These are phyloP conservation scores for Nibea albiflora DNA, from an alignment of 2,113 vertebrate genomes.

Conservation along the genomic window DNA sequence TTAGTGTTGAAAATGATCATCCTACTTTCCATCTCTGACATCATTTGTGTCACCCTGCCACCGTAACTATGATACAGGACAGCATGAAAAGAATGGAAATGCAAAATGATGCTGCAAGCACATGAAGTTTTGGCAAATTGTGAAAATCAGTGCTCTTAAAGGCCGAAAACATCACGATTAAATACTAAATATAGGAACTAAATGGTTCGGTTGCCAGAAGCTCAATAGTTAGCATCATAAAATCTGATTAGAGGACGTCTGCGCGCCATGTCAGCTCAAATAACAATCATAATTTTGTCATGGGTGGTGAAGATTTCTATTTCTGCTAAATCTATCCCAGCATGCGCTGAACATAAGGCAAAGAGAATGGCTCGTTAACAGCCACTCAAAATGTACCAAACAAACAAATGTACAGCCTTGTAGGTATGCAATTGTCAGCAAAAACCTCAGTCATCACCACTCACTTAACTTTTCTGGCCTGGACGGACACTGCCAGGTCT, in stretches of 20 bases:
- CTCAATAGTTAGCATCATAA: not conserved
- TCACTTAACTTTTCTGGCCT: not conserved
- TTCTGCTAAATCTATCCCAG: constrained; percentile 25
- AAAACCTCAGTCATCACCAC: not conserved
- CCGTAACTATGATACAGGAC: not conserved
- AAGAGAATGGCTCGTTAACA: constrained; percentile 17
- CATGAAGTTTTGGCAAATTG: not conserved
- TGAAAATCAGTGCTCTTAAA: not conserved
- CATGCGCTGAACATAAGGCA: not conserved
- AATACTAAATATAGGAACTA: not conserved
- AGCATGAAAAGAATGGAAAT: not conserved
- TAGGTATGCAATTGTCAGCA: not conserved
- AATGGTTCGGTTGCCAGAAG: not conserved
- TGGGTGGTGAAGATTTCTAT: not conserved
- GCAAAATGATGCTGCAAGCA: not conserved
- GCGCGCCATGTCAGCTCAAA: constrained; percentile 12
- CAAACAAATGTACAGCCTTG: not conserved
- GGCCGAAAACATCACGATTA: not conserved
- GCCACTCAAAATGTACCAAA: not conserved
- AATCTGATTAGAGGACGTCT: constrained; percentile 4
- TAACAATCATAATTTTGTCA: not conserved
- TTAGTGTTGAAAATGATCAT: too few relatives aligned
- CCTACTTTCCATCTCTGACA: not conserved
- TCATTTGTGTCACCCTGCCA: not conserved
- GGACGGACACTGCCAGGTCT: not conserved